These are phyloP conservation scores for Eumacrocentrus americanus DNA, from an alignment of 2,888 invertebrate genomes.

Conservation along the genomic window DNA sequence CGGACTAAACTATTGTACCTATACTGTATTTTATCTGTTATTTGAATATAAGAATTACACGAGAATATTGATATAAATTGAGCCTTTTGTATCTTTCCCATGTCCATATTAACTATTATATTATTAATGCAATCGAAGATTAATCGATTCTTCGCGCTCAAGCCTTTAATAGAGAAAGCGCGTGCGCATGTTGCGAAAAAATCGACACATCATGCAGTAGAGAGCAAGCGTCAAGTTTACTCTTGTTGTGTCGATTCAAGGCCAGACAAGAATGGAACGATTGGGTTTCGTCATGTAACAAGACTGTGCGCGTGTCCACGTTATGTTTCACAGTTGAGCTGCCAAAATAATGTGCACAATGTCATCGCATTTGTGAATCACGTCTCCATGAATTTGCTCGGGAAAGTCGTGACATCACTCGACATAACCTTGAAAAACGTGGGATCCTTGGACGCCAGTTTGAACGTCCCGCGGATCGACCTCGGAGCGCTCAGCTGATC, in stretches of 20 bases:
- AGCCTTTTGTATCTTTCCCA: background rate
- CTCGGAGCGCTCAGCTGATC: slow-evolving; percentile 6
- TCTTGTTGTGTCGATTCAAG: slow-evolving; percentile 40
- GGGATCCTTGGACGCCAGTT: background rate
- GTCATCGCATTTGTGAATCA: slow-evolving; percentile 9
- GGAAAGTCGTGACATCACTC: background rate
- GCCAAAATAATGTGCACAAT: background rate
- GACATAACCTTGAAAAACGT: slow-evolving; percentile 2
- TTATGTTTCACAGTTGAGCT: slow-evolving; percentile 26
- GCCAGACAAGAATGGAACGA: slow-evolving; percentile 57
- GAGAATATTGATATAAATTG: background rate
- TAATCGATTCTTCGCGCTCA: background rate
- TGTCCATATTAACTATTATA: too few species aligned
- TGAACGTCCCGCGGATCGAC: slow-evolving; percentile 2
- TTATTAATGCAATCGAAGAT: too few species aligned
- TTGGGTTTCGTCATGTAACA: slow-evolving; percentile 46
- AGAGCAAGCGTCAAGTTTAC: background rate
- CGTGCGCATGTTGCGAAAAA: background rate
- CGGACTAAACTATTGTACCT: slow-evolving; percentile 22
- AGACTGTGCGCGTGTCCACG: slow-evolving; percentile 39
- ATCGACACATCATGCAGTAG: background rate
- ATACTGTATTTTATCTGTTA: slow-evolving; percentile 23
- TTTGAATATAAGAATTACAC: slow-evolving; percentile 21
- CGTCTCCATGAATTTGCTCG: background rate
- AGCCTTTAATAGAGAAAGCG: background rate